Percentiles rank a stretch among this genome's conserved stretches.
These are phyloP conservation scores for Colistium nudipinnis DNA, from an alignment of 2,113 vertebrate species.

Conservation along the genomic window DNA sequence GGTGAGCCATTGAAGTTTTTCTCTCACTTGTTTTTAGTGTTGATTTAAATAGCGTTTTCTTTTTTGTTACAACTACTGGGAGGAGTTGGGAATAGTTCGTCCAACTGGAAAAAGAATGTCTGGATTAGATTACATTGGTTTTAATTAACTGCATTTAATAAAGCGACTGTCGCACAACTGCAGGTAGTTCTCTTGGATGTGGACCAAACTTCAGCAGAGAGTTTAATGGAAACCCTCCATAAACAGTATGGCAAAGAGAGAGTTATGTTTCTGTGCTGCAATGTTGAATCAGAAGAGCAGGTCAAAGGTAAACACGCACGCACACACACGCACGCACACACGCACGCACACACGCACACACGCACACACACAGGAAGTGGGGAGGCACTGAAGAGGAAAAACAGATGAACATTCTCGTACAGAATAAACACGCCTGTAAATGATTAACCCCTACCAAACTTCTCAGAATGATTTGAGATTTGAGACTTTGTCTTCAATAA, in stretches of 20 bases:
- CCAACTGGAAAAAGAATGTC: not conserved
- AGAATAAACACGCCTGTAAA: too few relatives aligned
- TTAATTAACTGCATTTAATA: not conserved
- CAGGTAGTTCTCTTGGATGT: slow-evolving; percentile 76
- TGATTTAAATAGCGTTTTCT: too few relatives aligned
- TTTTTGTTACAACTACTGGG: too few relatives aligned
- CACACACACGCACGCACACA: not conserved
- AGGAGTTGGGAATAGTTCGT: too few relatives aligned
- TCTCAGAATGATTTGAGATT: too few relatives aligned
- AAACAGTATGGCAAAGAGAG: slow-evolving; percentile 48
- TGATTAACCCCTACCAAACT: too few relatives aligned
- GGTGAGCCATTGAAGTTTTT: too few relatives aligned
- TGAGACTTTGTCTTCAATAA: too few relatives aligned
- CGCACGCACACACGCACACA: not conserved
- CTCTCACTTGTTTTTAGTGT: too few relatives aligned
- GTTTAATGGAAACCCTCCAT: slow-evolving; percentile 43
- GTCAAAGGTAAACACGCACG: slow-evolving; percentile 65
- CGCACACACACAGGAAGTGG: not conserved
- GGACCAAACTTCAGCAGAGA: slow-evolving; percentile 49
- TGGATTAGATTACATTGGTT: not conserved
- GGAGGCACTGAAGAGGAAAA: too few relatives aligned
- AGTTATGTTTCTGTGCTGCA: slow-evolving; percentile 60
- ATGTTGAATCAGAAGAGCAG: slow-evolving; percentile 73
- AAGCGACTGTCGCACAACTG: not conserved
- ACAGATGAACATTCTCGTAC: too few relatives aligned